Conservation (phyloP, 2,888 invertebrate species). For the Drosophila leonis region DNA sequence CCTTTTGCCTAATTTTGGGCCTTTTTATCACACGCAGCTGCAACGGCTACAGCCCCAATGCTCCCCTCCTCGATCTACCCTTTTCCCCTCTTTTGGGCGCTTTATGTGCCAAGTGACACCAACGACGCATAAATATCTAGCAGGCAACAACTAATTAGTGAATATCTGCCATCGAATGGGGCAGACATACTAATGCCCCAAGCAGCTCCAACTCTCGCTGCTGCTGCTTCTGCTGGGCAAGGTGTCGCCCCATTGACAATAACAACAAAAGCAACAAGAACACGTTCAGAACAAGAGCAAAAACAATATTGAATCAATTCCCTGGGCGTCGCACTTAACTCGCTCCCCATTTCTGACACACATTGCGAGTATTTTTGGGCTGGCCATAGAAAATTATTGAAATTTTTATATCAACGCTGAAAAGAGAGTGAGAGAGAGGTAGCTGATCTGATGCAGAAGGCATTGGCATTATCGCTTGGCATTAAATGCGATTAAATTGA, state of each 20-base stretch:
- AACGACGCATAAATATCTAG: conserved; percentile 77
- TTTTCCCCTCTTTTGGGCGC: conserved; percentile 4
- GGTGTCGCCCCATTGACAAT: conserved; percentile 65
- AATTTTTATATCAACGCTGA: conserved; percentile 68
- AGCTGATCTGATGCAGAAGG: conserved; percentile 43
- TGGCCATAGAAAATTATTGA: conserved; percentile 67
- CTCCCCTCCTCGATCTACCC: neutral
- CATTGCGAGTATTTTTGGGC: conserved; percentile 68
- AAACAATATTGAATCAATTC: conserved; percentile 76
- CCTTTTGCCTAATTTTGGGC: conserved; percentile 81
- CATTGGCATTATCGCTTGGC: conserved; percentile 65
- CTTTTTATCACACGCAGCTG: conserved; percentile 84
- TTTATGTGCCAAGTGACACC: conserved; percentile 82
- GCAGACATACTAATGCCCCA: conserved; percentile 41
- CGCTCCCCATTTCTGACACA: conserved; percentile 57
- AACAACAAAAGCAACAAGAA: conserved; percentile 22
- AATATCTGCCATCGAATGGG: conserved; percentile 62
- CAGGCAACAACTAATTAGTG: conserved; percentile 78
- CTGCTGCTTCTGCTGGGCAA: conserved; percentile 48
- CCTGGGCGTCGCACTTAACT: conserved; percentile 73
- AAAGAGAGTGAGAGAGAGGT: conserved; percentile 8
- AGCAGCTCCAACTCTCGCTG: neutral
- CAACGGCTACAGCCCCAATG: conserved; percentile 32
- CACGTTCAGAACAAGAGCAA: conserved; percentile 11
- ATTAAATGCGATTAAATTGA: conserved; percentile 81